These are phyloP conservation scores for Cyanoderma ruficeps DNA, from an alignment of 2,113 vertebrate species.

Conservation along the genomic window DNA sequence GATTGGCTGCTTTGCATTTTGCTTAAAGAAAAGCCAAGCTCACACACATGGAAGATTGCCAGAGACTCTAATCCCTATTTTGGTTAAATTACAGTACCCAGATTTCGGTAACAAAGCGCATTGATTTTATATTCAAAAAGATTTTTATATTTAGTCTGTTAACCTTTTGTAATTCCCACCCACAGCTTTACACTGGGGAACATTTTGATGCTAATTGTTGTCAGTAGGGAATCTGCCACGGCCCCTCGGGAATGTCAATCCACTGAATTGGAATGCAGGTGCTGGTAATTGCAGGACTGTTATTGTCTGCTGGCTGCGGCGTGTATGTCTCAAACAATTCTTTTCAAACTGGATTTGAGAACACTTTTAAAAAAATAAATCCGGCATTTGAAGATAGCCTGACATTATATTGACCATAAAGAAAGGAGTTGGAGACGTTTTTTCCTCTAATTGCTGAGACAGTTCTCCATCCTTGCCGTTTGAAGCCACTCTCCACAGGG, in stretches of 20 bases:
- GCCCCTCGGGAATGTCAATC: slow-evolving; percentile 64
- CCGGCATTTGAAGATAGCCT: background rate
- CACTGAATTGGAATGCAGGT: slow-evolving; percentile 73
- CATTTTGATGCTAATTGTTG: slow-evolving; percentile 72
- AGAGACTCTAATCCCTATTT: slow-evolving; percentile 69
- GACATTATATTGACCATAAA: background rate
- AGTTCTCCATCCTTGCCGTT: background rate
- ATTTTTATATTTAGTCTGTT: slow-evolving; percentile 79
- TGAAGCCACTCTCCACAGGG: background rate
- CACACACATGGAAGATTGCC: slow-evolving; percentile 63
- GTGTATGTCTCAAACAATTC: background rate
- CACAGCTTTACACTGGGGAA: slow-evolving; percentile 65
- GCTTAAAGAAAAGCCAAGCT: slow-evolving; percentile 45
- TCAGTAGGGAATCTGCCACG: slow-evolving; percentile 72
- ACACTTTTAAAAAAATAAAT: background rate
- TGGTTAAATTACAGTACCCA: slow-evolving; percentile 75
- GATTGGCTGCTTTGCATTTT: slow-evolving; percentile 40
- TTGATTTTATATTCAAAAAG: slow-evolving; percentile 77
- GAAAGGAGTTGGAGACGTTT: background rate
- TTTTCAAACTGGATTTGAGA: slow-evolving; percentile 52
- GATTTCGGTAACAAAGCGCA: slow-evolving; percentile 70
- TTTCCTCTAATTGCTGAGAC: background rate
- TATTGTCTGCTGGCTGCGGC: slow-evolving; percentile 42
- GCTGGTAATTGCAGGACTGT: slow-evolving; percentile 57
- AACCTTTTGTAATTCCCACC: slow-evolving; percentile 79